phyloP scores from a whole-genome alignment of 2,113 vertebrate genomes.

The Chloebia gouldiae region DNA sequence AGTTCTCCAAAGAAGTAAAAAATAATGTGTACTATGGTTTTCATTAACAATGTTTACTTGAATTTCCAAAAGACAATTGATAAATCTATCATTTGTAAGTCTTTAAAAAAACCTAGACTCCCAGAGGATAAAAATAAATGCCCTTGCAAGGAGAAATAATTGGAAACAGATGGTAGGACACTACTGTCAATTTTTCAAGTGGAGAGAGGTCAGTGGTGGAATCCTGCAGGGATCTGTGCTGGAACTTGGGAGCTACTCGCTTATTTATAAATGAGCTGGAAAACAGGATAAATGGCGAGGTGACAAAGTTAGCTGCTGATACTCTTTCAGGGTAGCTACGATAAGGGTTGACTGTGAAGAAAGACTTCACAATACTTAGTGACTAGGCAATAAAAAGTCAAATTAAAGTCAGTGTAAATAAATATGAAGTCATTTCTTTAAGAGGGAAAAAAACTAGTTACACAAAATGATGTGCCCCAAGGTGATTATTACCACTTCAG shows the following conservation, averaged over 20 bases:
- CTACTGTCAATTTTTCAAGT: conserved; percentile 45
- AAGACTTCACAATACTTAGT: neutral
- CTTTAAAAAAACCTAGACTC: neutral
- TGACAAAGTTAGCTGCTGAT: conserved; percentile 21
- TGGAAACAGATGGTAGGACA: conserved; percentile 60
- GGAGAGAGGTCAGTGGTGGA: conserved; percentile 49
- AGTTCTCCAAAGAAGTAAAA: neutral
- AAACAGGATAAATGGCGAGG: conserved; percentile 41
- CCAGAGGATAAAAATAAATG: conserved; percentile 54
- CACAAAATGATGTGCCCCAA: neutral
- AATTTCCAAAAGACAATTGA: neutral
- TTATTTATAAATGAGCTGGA: conserved; percentile 54
- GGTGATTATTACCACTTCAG: neutral
- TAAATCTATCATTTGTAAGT: neutral
- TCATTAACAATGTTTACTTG: neutral
- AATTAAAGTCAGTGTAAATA: neutral
- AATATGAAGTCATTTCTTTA: neutral
- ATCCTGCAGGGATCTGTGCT: conserved; percentile 64
- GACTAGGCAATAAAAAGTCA: neutral
- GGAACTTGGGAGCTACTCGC: conserved; percentile 23
- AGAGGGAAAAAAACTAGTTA: neutral
- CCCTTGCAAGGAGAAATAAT: conserved; percentile 63
- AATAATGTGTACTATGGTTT: neutral
- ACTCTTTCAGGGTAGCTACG: neutral
- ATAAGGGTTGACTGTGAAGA: neutral